These are phyloP conservation scores for Cebidichthys violaceus DNA, from an alignment of 2,113 vertebrate species.

Conservation along the genomic window DNA sequence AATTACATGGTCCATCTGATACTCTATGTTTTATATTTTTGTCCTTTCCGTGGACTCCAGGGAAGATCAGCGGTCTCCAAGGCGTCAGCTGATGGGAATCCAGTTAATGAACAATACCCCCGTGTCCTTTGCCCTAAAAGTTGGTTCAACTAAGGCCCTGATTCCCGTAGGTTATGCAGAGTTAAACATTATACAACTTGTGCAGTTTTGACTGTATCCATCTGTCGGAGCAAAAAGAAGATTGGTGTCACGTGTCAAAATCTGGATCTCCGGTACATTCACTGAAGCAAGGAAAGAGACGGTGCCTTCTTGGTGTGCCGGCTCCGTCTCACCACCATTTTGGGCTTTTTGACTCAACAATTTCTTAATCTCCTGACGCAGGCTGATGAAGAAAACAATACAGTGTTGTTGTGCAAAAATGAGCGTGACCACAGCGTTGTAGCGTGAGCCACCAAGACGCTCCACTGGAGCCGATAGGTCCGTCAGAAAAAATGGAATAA, in stretches of 20 bases:
- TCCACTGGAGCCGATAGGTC: not conserved
- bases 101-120: not conserved
- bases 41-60: no score
- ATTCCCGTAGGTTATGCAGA: not conserved
- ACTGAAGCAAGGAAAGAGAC: constrained; percentile 24
- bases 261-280: constrained; percentile 9
- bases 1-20: no score
- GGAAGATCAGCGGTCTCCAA: no score
- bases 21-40: no score
- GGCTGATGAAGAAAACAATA: not conserved
- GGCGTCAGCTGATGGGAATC: not conserved
- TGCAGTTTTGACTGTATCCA: constrained; percentile 1
- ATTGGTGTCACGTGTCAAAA: not conserved
- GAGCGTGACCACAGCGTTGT: no score
- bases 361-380: not conserved
- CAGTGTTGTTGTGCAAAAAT: not conserved
- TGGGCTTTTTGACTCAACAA: not conserved
- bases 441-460: not conserved
- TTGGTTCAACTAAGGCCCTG: not conserved
- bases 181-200: not conserved
- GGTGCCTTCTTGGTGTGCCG: constrained; percentile 39
- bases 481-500: not conserved
- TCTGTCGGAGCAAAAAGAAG: not conserved
- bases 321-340: constrained; percentile 13
- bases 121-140: not conserved